Conservation (phyloP, 1,140 invertebrate genomes). For the Ericerus pela region DNA sequence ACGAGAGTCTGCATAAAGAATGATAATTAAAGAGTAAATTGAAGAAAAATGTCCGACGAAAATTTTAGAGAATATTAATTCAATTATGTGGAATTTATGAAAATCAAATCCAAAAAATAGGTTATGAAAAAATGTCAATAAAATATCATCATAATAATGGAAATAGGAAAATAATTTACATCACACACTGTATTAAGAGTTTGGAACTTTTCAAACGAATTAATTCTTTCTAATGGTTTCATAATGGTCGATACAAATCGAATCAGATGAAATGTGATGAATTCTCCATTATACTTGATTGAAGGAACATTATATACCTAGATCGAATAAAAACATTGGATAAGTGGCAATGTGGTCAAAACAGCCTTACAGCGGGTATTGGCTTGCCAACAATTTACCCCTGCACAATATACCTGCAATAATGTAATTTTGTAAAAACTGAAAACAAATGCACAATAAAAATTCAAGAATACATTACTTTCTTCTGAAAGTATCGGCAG, state of each 20-base stretch:
- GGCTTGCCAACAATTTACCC: conserved; percentile 78
- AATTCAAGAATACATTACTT: conserved; percentile 35
- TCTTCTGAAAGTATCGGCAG: conserved; percentile 42
- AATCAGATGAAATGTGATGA: conserved; percentile 14
- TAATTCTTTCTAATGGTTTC: conserved; percentile 6
- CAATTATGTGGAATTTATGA: too few relatives aligned
- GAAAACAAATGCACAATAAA: not conserved
- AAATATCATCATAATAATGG: conserved; percentile 12
- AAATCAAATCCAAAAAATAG: too few relatives aligned
- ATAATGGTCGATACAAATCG: conserved; percentile 13
- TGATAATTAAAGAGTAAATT: conserved; percentile 9
- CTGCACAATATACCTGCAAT: conserved; percentile 58
- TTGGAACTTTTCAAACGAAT: not conserved
- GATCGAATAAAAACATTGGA: too few relatives aligned
- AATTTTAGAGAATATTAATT: too few relatives aligned
- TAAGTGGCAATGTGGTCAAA: conserved; percentile 55
- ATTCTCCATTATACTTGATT: too few relatives aligned
- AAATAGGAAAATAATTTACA: conserved; percentile 15
- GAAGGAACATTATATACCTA: too few relatives aligned
- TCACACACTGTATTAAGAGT: not conserved
- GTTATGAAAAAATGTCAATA: too few relatives aligned
- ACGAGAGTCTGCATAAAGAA: conserved; percentile 51
- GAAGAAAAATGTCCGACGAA: not conserved
- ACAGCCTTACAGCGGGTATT: conserved; percentile 56
- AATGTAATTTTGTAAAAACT: not conserved